Percentiles rank a stretch among this genome's conserved stretches.
Conservation (phyloP, 2,113 vertebrate species). For the Laterallus jamaicensis region DNA sequence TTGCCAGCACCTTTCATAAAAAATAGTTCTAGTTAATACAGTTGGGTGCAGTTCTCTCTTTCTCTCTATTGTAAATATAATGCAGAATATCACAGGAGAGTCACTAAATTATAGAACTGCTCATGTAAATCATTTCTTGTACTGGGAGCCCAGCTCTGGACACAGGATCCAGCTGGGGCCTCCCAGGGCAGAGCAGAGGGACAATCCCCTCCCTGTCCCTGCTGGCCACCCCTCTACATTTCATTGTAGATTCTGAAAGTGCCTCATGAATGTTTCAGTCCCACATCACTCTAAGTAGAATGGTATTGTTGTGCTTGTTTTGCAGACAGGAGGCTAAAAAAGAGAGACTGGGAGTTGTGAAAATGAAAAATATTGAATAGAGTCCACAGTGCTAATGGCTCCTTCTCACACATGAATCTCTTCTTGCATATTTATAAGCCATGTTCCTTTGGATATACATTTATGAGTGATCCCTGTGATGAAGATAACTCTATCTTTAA, state of each 20-base stretch:
- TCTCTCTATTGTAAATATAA: conserved; percentile 3
- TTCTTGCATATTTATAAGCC: not conserved
- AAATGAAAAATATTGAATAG: not conserved
- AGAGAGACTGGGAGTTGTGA: not conserved
- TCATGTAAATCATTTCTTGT: not conserved
- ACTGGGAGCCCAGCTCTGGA: too few species aligned
- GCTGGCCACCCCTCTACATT: not conserved
- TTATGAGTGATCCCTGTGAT: not conserved
- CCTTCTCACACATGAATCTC: not conserved
- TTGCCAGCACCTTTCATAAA: conserved; percentile 6
- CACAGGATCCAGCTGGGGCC: too few species aligned
- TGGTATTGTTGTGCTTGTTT: not conserved
- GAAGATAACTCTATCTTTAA: not conserved
- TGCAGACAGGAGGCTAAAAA: not conserved
- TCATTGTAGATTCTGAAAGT: not conserved
- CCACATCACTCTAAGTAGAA: not conserved
- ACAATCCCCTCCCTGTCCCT: too few species aligned
- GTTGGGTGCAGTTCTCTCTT: not conserved
- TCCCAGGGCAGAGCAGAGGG: too few species aligned
- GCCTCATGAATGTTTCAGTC: not conserved
- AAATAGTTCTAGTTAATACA: not conserved
- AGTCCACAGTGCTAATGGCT: not conserved
- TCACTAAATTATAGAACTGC: conserved; percentile 35
- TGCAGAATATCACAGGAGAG: conserved; percentile 15
- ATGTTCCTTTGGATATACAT: not conserved